A percentile compares a stretch with the other conserved stretches of the same genome.
Evolutionary conservation across 2,113 vertebrate species (phyloP).

Genomic region (Procapra przewalskii): DNA sequence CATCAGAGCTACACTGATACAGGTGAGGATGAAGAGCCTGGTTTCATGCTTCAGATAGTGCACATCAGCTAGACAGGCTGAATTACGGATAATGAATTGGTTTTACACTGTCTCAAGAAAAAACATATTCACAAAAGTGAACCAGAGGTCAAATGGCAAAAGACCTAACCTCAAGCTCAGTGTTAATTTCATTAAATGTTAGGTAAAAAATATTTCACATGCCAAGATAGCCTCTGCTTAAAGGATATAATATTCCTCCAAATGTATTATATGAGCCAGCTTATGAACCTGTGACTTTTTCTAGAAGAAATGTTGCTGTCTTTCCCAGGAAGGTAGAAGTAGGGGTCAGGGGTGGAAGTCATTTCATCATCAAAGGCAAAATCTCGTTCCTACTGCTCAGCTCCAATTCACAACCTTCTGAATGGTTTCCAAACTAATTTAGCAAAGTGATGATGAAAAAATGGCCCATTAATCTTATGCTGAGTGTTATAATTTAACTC

Average conservation of each 20-base stretch:
- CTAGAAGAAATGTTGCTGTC: background rate
- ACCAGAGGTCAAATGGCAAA: background rate
- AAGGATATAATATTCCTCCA: background rate
- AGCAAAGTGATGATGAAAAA: constrained; percentile 1
- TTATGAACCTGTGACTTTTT: background rate
- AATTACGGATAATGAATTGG: background rate
- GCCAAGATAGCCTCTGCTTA: background rate
- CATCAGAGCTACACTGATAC: rapidly evolving
- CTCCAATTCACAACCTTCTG: background rate
- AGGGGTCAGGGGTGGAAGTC: background rate
- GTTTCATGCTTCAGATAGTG: background rate
- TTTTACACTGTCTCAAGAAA: background rate
- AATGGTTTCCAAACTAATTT: constrained; percentile 40
- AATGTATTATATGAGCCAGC: background rate
- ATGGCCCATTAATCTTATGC: background rate
- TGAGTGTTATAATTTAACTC: constrained; percentile 40
- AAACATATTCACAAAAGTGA: background rate
- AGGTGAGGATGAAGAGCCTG: no score
- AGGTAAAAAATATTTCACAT: background rate
- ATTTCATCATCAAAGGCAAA: background rate
- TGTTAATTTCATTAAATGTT: background rate
- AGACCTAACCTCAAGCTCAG: background rate
- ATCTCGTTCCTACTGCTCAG: background rate
- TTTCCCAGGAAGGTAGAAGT: background rate
- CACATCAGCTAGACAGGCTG: background rate